Evolutionary conservation across 2,888 invertebrate genomes (phyloP), one percentile per base, ranked within the genome.

Genomic region (Hypena proboscidalis): DNA sequence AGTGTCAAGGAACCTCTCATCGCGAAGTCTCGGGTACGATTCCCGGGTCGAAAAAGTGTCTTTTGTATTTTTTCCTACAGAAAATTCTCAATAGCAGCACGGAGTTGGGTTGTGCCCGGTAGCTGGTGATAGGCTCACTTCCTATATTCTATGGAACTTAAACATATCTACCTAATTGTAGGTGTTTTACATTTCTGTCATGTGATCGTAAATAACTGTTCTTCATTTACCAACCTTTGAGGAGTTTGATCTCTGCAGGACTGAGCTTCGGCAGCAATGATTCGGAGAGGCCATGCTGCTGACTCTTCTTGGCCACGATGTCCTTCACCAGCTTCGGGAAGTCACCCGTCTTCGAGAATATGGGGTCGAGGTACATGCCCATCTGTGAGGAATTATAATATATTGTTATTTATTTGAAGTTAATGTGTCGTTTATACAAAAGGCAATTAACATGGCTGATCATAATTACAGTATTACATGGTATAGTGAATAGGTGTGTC

Each of bases 271-370:
- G 88, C 3, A 88, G 51, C 23, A 83, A 71, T 0, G 87, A 86
- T 0, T 38, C 58, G 0, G 20, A 2, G 31, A 70, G 82, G 0
- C 86, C 88, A 43, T 93, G 67, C 64, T 88, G 59, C 60, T 80
- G 37, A 65, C 91, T 67, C 31, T 75, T 83, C 42, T 66, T 67
- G 0, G 70, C 76, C 0, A 89, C 64, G 0, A 53, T 69, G 0
- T 70, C 69, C 29, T 74, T 84, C 0, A 87, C 76, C 0, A 66
- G 3, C 0, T 40, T 22, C 0, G 92, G 93, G 48, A 92, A 93
- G 46, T 91, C 92, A 0, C 93, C 93, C 0, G 73, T 58, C 21
- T 78, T 67, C 0, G 82, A 80, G 76, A 80, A 92, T 47, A 92
- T 90, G 0, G 92, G 92, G 42, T 92, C 60, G 53, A 89, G 62